A percentile compares a stretch with the other conserved stretches of the same genome.
Evolutionary conservation across 2,113 vertebrate species (phyloP).

Genomic region (Odontophorus gujanensis): DNA sequence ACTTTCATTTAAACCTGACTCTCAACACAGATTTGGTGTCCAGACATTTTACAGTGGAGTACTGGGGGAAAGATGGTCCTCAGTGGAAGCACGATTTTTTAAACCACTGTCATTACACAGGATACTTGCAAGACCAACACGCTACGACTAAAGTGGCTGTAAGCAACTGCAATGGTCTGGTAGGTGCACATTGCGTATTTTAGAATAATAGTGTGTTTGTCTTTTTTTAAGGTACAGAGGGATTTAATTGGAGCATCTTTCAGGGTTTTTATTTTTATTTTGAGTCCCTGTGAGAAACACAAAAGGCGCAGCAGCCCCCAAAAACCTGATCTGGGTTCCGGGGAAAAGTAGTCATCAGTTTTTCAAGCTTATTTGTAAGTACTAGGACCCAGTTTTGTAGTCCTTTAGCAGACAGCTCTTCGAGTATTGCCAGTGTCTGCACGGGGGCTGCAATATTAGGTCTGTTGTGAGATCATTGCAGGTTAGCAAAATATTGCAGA

Average conservation of each 20-base stretch:
- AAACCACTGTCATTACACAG: conserved; percentile 95
- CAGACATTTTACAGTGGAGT: conserved; percentile 96
- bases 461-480: neutral
- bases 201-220: neutral
- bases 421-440: neutral
- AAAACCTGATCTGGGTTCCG: neutral
- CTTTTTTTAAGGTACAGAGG: neutral
- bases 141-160: conserved; percentile 91
- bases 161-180: conserved; percentile 97
- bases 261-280: neutral
- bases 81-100: conserved; percentile 90
- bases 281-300: neutral
- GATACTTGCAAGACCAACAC: conserved; percentile 90
- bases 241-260: neutral
- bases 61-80: conserved; percentile 92
- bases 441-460: neutral
- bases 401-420: neutral
- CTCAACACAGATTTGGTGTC: conserved; percentile 96
- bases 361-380: neutral
- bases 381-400: neutral
- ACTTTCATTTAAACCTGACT: conserved; percentile 98
- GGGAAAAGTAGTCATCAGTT: neutral
- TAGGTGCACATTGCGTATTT: conserved; percentile 80
- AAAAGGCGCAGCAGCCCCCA: neutral
- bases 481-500: neutral